Percentiles rank a stretch among this genome's conserved stretches.
Conservation (phyloP, 2,888 invertebrate species). For the Caenorhabditis sulstoni region DNA sequence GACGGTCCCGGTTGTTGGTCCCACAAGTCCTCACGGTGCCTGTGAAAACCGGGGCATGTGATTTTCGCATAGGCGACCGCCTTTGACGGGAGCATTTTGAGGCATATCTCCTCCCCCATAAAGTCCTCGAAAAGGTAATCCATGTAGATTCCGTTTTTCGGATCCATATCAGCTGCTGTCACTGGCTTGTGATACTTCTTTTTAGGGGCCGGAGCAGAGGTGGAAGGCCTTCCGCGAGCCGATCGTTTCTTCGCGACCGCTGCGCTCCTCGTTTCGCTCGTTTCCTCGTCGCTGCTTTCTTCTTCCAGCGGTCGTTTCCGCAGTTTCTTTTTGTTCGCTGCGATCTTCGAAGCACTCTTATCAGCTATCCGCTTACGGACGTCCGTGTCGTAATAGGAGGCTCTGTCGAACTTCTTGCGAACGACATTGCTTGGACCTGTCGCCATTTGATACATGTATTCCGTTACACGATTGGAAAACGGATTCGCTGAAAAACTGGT, state of each 20-base stretch:
- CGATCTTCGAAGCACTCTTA: slow-evolving; percentile 14
- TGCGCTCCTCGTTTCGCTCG: too few species aligned
- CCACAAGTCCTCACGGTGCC: too few species aligned
- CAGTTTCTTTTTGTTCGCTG: slow-evolving; percentile 37
- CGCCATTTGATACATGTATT: slow-evolving; percentile 38
- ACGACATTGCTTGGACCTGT: slow-evolving; percentile 22
- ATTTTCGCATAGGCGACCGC: slow-evolving; percentile 14
- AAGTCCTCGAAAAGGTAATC: slow-evolving; percentile 41
- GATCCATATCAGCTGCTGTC: too few species aligned
- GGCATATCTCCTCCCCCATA: slow-evolving; percentile 14
- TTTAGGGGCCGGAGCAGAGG: background rate
- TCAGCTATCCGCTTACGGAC: slow-evolving; percentile 11
- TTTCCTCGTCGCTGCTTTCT: slow-evolving; percentile 27
- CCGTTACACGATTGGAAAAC: slow-evolving; percentile 38
- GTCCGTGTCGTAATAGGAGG: slow-evolving; percentile 31
- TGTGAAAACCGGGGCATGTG: too few species aligned
- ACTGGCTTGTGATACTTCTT: background rate
- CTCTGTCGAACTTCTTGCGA: slow-evolving; percentile 35
- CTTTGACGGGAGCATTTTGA: slow-evolving; percentile 9
- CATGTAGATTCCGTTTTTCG: slow-evolving; percentile 4
- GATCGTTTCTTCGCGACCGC: too few species aligned
- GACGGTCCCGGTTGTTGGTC: too few species aligned
- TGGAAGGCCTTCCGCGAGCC: background rate
- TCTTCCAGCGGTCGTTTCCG: background rate
- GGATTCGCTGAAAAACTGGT: slow-evolving; percentile 30